Base-by-base conservation (phyloP, 2,888 invertebrate genomes). In the Cartodere bifasciata region DNA sequence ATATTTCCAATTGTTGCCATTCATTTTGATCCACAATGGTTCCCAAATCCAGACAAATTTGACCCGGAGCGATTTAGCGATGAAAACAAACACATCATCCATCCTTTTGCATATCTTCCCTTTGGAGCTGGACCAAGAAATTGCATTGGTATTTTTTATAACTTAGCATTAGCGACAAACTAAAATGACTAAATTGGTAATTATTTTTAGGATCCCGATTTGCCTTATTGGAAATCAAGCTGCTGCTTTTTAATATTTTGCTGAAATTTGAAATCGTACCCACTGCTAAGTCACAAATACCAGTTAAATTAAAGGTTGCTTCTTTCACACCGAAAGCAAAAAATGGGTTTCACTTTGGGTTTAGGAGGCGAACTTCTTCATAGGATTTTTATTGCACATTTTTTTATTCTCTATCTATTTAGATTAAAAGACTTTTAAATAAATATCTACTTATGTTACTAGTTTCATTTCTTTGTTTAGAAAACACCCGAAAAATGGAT, bases 81-180 rank as follows among this genome's bases (percentile, higher is more conserved):
- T 0, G 65, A 70, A 38, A 72, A 71, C 44, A 68, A 66, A 39
- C 51, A 55, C 1, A 59, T 59, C n/a, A 63, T 65, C 10, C 43
- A 56, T 9, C 60, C 62, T 1, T 62, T 60, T 23, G 51, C 63
- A 0, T 52, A 47, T 23, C 3, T 52, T 7, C 52, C 55, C 2
- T 55, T 55, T 37, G 55, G 55, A 4, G 6, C 70, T 1, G 76
- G 76, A 3, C 74, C 68, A 2, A 62, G 75, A 32, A 71, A 64
- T 45, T 76, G 76, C 41, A 69, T 76, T 29, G 76, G 72, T n/a
- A n/a, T n/a, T n/a, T n/a, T n/a, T n/a, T n/a, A n/a, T n/a, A n/a
- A n/a, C n/a, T n/a, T n/a, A n/a, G n/a, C n/a, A n/a, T n/a, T n/a
- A n/a, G n/a, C n/a, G n/a, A n/a, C n/a, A n/a, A n/a, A n/a, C n/a